Evolutionary conservation across 2,113 vertebrate species (phyloP).

Genomic region (Melozone crissalis): DNA sequence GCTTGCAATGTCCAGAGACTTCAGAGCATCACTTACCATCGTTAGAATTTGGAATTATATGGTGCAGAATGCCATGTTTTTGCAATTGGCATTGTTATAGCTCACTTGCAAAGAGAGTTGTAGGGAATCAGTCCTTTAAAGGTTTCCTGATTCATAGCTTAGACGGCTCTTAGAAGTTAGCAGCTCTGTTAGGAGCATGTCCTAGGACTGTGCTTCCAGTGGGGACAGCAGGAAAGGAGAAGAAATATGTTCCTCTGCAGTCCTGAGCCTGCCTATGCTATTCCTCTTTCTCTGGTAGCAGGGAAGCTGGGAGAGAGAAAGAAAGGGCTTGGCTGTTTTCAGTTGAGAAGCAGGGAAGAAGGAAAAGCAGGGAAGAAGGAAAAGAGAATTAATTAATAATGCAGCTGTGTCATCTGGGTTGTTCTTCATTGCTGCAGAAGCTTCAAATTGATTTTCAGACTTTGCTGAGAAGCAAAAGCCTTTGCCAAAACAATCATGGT

Average conservation of each 20-base stretch:
- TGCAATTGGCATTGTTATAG: background rate
- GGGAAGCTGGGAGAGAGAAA: background rate
- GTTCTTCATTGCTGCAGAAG: background rate
- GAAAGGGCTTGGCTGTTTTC: background rate
- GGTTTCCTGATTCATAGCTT: background rate
- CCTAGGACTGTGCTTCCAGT: background rate
- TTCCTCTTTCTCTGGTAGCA: background rate
- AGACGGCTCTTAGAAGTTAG: background rate
- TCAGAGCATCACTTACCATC: background rate
- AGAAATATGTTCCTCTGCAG: background rate
- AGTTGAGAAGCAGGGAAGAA: background rate
- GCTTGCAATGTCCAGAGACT: background rate
- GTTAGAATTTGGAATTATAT: background rate
- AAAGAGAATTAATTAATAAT: background rate
- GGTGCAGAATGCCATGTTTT: background rate
- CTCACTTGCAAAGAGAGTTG: background rate
- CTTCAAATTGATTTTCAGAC: background rate
- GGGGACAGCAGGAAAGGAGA: background rate
- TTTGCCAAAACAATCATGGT: background rate
- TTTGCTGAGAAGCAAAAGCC: background rate
- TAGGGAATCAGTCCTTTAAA: background rate
- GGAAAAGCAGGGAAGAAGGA: background rate
- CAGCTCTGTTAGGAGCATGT: background rate
- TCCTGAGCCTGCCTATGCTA: background rate
- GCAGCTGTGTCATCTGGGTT: background rate